Evolutionary conservation across 2,113 vertebrate species (phyloP).

Genomic region (Acrocephalus kingi): DNA sequence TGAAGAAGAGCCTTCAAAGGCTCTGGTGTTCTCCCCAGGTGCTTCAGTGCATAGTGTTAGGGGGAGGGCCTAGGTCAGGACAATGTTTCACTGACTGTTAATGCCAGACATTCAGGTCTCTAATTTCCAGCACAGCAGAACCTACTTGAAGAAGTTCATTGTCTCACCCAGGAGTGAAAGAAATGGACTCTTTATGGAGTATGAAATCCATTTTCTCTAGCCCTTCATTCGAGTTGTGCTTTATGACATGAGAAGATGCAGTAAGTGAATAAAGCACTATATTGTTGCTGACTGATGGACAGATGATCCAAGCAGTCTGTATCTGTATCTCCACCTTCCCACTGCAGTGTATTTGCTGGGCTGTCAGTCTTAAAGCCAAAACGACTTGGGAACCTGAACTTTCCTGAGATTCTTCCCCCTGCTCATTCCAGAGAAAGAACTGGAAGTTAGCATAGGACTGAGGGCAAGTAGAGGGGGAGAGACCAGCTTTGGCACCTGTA

Average conservation of each 20-base stretch:
- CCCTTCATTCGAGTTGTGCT: background rate
- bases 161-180: slow-evolving; percentile 25
- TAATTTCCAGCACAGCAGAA: background rate
- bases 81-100: background rate
- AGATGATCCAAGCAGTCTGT: background rate
- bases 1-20: background rate
- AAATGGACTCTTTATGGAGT: slow-evolving; percentile 38
- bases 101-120: background rate
- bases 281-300: background rate
- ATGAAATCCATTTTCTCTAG: slow-evolving; percentile 43
- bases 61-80: background rate
- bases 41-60: background rate
- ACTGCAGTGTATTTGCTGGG: background rate
- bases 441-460: background rate
- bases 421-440: background rate
- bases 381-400: background rate
- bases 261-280: slow-evolving; percentile 38
- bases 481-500: background rate
- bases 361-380: background rate
- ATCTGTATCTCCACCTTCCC: background rate
- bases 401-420: background rate
- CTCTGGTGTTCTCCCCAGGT: background rate
- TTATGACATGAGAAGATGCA: slow-evolving; percentile 20
- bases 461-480: background rate
- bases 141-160: background rate